Evolutionary conservation across 2,797 vertebrate genomes (phyloP).

Genomic region (Psittacula echo): DNA sequence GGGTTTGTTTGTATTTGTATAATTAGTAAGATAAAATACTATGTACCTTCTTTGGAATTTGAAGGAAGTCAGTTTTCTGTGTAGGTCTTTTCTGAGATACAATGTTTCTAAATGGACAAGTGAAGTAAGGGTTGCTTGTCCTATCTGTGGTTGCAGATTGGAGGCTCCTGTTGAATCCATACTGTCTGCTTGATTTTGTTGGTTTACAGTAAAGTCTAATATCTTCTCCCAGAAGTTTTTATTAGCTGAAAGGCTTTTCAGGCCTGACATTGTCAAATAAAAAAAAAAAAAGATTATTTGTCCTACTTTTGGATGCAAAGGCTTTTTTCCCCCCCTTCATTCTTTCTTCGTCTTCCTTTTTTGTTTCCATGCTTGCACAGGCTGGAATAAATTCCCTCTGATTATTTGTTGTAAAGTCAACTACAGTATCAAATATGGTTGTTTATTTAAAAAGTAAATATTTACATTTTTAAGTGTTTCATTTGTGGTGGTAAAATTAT

Average conservation of each 20-base stretch:
- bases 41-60: neutral
- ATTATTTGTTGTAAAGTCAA: neutral
- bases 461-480: neutral
- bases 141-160: neutral
- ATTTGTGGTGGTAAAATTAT: conserved; percentile 15
- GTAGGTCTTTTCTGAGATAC: neutral
- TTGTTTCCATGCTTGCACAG: neutral
- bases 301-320: neutral
- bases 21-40: neutral
- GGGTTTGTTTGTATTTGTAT: neutral
- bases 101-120: neutral
- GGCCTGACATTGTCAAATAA: neutral
- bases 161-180: neutral
- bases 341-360: neutral
- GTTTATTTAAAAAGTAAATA: neutral
- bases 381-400: neutral
- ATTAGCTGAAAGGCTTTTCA: conserved; percentile 10
- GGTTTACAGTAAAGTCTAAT: conserved; percentile 24
- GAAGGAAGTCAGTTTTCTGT: neutral
- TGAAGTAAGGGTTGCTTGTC: neutral
- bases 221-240: conserved; percentile 22
- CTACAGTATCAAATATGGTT: neutral
- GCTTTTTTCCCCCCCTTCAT: neutral
- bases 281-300: neutral
- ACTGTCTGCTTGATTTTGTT: neutral